Evolutionary conservation across 2,113 vertebrate genomes (phyloP).

Genomic region (Malurus elegans): DNA sequence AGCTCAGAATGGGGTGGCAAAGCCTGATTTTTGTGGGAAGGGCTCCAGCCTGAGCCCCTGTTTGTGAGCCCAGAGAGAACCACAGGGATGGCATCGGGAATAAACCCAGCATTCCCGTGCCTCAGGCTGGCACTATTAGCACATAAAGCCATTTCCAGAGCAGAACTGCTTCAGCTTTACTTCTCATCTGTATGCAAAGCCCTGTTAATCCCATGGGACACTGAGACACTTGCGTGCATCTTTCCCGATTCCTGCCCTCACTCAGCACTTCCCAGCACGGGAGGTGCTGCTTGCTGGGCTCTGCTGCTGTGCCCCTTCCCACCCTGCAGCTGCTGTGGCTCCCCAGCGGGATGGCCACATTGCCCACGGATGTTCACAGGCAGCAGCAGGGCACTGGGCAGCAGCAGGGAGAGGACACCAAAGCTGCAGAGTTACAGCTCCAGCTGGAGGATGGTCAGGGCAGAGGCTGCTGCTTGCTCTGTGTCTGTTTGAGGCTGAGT

Average conservation of each 20-base stretch:
- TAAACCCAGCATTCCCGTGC: neutral
- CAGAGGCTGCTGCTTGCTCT: neutral
- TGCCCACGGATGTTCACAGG: neutral
- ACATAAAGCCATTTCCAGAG: neutral
- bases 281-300: accelerated
- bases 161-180: neutral
- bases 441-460: accelerated
- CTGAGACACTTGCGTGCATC: neutral
- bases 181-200: neutral
- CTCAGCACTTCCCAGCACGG: neutral
- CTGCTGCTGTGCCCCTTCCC: neutral
- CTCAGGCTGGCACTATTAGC: neutral
- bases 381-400: neutral
- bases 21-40: neutral
- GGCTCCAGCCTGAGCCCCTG: neutral
- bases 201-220: neutral
- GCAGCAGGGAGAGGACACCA: neutral
- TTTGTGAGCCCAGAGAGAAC: neutral
- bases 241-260: neutral
- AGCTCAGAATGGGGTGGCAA: neutral
- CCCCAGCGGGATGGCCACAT: accelerated
- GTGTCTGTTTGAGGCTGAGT: neutral
- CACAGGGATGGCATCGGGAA: neutral
- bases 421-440: neutral
- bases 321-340: neutral